phyloP scores from a whole-genome alignment of 2,888 invertebrate genomes.

The Brenthis daphne region DNA sequence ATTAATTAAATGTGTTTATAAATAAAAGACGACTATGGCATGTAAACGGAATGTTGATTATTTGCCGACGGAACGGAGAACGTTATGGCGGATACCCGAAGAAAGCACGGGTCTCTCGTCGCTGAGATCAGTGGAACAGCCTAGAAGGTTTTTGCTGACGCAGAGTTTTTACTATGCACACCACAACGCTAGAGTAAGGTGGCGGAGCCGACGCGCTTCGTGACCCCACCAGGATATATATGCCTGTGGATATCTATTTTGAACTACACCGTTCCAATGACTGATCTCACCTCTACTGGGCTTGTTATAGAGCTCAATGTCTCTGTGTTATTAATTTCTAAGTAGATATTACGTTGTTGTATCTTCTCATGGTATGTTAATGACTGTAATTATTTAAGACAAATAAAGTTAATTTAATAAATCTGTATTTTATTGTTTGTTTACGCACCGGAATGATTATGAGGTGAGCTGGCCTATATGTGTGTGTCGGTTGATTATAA shows the following conservation, averaged over 20 bases:
- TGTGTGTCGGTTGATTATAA: conserved; percentile 31
- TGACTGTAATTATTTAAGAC: conserved; percentile 76
- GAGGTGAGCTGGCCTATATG: conserved; percentile 34
- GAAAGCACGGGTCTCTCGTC: conserved; percentile 63
- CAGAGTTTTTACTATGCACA: conserved; percentile 67
- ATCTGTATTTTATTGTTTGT: conserved; percentile 52
- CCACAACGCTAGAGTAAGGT: conserved; percentile 51
- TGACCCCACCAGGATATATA: conserved; percentile 41
- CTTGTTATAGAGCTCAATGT: conserved; percentile 76
- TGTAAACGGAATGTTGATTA: conserved; percentile 66
- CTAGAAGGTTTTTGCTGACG: conserved; percentile 66
- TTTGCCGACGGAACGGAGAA: conserved; percentile 72
- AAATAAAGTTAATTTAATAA: conserved; percentile 55
- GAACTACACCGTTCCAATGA: conserved; percentile 68
- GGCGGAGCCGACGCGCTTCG: conserved; percentile 50
- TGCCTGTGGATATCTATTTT: conserved; percentile 50
- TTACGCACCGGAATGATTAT: conserved; percentile 28
- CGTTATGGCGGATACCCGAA: conserved; percentile 72
- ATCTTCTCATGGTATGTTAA: conserved; percentile 58
- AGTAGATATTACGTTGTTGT: conserved; percentile 69
- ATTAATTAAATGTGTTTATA: conserved; percentile 57
- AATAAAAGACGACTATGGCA: conserved; percentile 62
- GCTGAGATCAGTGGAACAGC: conserved; percentile 77
- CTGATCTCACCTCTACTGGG: conserved; percentile 73
- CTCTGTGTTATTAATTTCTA: conserved; percentile 79